Conservation (phyloP, 2,888 invertebrate genomes). For the Lathronympha strigana region DNA sequence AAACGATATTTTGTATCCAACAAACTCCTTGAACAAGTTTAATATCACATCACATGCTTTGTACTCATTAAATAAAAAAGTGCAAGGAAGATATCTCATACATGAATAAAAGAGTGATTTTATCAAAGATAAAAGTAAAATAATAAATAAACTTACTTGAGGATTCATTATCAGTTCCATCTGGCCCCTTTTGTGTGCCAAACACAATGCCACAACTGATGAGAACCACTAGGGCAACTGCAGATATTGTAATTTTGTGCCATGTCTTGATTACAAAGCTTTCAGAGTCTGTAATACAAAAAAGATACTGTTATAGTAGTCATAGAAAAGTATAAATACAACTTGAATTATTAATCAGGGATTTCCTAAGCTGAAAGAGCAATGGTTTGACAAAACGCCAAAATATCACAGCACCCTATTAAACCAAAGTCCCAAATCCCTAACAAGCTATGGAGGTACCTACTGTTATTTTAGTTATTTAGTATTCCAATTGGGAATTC, state of each 20-base stretch:
- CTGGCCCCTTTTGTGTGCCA: conserved; percentile 18
- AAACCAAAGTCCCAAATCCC: too few relatives aligned
- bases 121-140: neutral
- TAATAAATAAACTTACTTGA: conserved; percentile 19
- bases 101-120: neutral
- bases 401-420: too few relatives aligned
- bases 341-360: too few relatives aligned
- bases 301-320: too few relatives aligned
- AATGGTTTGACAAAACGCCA: too few relatives aligned
- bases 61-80: neutral
- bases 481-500: too few relatives aligned
- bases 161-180: conserved; percentile 14
- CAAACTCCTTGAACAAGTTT: too few relatives aligned
- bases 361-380: too few relatives aligned
- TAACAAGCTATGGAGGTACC: too few relatives aligned
- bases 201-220: conserved; percentile 32
- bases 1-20: neutral
- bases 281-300: conserved; percentile 22
- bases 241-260: conserved; percentile 34
- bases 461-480: too few relatives aligned
- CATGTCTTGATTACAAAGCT: conserved; percentile 33
- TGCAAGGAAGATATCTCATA: neutral
- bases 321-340: too few relatives aligned
- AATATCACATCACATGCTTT: neutral
- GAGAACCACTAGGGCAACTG: conserved; percentile 25